Evolutionary conservation across 1,140 invertebrate species (phyloP), one percentile per base, ranked within the genome.

Genomic region (Drosophila trapezifrons): DNA sequence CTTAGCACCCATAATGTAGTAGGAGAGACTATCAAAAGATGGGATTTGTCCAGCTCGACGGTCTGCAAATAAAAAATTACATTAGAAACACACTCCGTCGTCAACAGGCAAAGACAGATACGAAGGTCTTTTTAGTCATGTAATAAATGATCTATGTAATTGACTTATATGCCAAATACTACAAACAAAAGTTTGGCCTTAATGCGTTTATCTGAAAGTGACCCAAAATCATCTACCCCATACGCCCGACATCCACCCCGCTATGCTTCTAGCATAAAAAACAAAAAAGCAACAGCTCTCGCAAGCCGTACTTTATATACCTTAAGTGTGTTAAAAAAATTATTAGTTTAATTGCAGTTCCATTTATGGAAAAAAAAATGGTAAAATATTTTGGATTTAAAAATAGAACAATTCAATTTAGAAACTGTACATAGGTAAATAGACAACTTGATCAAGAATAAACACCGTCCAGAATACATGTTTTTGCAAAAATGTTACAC

Each of bases 111-210:
- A 58, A 40, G 38, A 71, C 38, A 71, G 57, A 52, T 59, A 42
- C 18, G 40, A 76, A 62, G 40, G 38, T 35, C 58, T 49, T 35
- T 32, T 57, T 45, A 35, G 58, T 62, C 62, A 62, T 89, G 77
- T 89, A 80, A 89, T 89, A 89, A 89, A 89, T 89, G 84, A 89
- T 89, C 84, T 80, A 89, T 89, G 84, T 89, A 89, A 89, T 89
- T 89, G 84, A 90, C 84, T 80, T 80, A 78, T 87, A 70, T 83
- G 60, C 59, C 59, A 76, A 84, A 67, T 46, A 76, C 59, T 46
- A 55, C 55, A 35, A 72, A 54, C 54, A 60, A 78, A 86, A 78
- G 64, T 78, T 86, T 65, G 62, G 15, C 72, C 74, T 69, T 75
- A 87, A 89, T 84, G 80, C 74, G 81, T 87, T 82, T 89, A 84